These are phyloP conservation scores for Coregonus sp. DNA, from an alignment of 2,797 vertebrate genomes.

Conservation along the genomic window DNA sequence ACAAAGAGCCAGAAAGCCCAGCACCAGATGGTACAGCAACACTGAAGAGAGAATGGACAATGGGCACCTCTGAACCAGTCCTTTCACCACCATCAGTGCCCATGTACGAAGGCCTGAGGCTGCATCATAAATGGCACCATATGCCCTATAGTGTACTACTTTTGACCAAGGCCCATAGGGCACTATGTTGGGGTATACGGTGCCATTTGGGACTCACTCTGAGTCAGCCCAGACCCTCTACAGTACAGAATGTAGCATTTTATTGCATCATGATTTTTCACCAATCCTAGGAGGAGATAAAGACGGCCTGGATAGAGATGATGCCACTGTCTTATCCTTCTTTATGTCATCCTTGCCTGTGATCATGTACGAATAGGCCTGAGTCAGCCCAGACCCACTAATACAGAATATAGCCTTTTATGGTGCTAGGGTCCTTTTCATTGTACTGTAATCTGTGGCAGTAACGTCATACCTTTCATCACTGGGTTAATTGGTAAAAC, in stretches of 20 bases:
- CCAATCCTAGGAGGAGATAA: background rate
- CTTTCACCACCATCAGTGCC: slow-evolving; percentile 47
- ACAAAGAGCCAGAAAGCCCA: slow-evolving; percentile 8
- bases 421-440: background rate
- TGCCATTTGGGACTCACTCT: background rate
- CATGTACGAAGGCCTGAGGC: slow-evolving; percentile 41
- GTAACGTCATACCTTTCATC: background rate
- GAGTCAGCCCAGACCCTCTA: background rate
- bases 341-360: background rate
- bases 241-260: background rate
- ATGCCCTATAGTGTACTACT: background rate
- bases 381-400: background rate
- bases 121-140: background rate
- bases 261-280: background rate
- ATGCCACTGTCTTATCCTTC: background rate
- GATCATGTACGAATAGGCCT: background rate
- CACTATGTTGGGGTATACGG: background rate
- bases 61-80: slow-evolving; percentile 62
- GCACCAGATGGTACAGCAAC: slow-evolving; percentile 70
- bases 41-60: slow-evolving; percentile 62
- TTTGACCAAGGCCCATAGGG: background rate
- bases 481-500: background rate
- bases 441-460: background rate
- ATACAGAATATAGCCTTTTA: background rate
- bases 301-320: background rate